These are phyloP conservation scores for Dolichotis patagonum DNA, from an alignment of 2,113 vertebrate genomes.

Conservation along the genomic window DNA sequence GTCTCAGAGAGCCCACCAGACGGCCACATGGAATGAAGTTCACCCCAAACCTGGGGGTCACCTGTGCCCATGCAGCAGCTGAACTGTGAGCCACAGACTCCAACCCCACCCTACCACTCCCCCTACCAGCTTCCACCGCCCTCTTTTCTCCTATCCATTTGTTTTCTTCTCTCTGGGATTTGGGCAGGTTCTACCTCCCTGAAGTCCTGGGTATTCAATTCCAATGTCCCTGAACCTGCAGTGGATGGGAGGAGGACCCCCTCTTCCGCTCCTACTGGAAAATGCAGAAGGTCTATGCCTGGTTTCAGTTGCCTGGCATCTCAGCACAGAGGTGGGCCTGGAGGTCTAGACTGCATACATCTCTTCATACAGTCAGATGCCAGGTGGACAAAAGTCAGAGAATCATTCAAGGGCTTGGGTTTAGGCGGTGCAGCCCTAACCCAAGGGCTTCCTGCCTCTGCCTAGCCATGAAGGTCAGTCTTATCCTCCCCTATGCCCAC, in stretches of 20 bases:
- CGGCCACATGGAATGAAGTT: no score
- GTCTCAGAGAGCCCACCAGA: background rate
- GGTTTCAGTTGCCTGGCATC: background rate
- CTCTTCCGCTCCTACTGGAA: background rate
- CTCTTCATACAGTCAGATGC: background rate
- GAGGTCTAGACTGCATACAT: background rate
- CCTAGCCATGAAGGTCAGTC: no score
- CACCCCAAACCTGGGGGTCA: background rate
- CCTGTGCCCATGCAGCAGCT: background rate
- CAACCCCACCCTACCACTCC: background rate
- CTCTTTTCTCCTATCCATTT: background rate
- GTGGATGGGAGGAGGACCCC: background rate
- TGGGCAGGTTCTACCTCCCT: background rate
- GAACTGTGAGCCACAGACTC: background rate
- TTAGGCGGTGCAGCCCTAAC: background rate
- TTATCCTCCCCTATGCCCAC: background rate
- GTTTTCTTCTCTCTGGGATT: background rate
- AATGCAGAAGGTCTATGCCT: background rate
- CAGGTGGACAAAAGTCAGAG: background rate
- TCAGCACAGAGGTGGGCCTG: background rate
- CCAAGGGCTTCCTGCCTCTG: background rate
- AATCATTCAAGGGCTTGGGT: background rate
- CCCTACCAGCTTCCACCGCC: background rate
- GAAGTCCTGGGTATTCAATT: background rate
- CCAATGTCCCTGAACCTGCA: background rate